These are phyloP conservation scores for Liposcelis brunnea DNA, from an alignment of 2,888 invertebrate species.

Conservation along the genomic window DNA sequence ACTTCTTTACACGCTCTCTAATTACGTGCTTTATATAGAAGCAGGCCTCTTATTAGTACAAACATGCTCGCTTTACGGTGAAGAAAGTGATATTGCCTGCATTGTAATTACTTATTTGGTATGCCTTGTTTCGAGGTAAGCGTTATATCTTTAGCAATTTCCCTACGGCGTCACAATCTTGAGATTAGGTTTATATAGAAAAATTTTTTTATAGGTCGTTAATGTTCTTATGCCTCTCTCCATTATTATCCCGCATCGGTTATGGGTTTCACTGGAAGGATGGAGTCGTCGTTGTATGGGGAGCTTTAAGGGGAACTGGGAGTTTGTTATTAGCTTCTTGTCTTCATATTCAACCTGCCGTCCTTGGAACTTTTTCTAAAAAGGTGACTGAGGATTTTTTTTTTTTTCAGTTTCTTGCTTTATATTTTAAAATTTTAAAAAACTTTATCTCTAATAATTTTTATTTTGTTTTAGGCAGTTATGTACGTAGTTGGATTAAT, in stretches of 20 bases:
- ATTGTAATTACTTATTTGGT: too few species aligned
- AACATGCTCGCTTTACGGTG: not conserved
- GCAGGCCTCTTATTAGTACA: not conserved
- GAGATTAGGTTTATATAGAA: too few species aligned
- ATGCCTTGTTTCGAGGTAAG: too few species aligned
- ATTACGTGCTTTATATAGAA: not conserved
- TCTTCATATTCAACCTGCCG: not conserved
- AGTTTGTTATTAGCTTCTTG: slow-evolving; percentile 33
- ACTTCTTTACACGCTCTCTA: not conserved
- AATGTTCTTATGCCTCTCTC: slow-evolving; percentile 21
- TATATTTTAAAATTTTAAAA: too few species aligned
- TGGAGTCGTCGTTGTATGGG: slow-evolving; percentile 41
- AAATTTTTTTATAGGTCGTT: slow-evolving; percentile 3
- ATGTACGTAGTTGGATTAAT: slow-evolving; percentile 40
- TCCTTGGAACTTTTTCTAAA: too few species aligned
- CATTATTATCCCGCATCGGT: slow-evolving; percentile 33
- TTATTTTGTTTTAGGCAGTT: too few species aligned
- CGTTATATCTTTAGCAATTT: too few species aligned
- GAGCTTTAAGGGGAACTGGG: slow-evolving; percentile 40
- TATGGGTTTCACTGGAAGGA: slow-evolving; percentile 41
- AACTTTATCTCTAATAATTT: too few species aligned
- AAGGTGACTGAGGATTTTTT: too few species aligned
- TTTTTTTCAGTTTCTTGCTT: too few species aligned
- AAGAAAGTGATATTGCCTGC: too few species aligned
- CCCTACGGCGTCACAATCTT: too few species aligned